Evolutionary conservation across 2,888 invertebrate species (phyloP).

Genomic region (Phania funesta): DNA sequence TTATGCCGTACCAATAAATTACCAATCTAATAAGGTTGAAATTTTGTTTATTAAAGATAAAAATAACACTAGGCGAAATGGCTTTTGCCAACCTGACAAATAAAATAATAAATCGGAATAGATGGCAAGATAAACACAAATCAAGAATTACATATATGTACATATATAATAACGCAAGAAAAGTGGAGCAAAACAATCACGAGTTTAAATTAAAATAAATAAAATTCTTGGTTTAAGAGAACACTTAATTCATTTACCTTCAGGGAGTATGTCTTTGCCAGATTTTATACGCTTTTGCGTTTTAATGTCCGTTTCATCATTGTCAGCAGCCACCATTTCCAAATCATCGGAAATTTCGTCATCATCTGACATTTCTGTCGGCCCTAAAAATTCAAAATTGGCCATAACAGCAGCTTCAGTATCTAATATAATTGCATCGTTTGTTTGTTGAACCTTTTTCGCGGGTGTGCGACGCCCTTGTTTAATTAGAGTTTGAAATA

Average conservation of each 20-base stretch:
- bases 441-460: constrained; percentile 85
- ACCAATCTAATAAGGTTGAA: too few relatives aligned
- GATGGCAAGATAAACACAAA: constrained; percentile 18
- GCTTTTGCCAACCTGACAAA: constrained; percentile 8
- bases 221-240: constrained; percentile 4
- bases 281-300: constrained; percentile 81
- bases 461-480: constrained; percentile 83
- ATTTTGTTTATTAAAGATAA: constrained; percentile 18
- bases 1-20: too few relatives aligned
- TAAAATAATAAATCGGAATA: constrained; percentile 31
- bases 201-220: constrained; percentile 17
- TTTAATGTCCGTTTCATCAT: constrained; percentile 82
- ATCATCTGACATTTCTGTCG: constrained; percentile 94
- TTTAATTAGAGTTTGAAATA: not conserved
- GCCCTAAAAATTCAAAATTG: constrained; percentile 96
- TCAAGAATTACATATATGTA: constrained; percentile 15
- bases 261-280: constrained; percentile 79
- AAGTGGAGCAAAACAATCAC: constrained; percentile 39
- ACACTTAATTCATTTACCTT: constrained; percentile 74
- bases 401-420: constrained; percentile 95
- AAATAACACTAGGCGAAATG: not conserved
- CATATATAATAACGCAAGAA: constrained; percentile 33
- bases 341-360: constrained; percentile 88
- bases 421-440: constrained; percentile 90
- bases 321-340: constrained; percentile 85